These are phyloP conservation scores for Amphimallon solstitiale DNA, from an alignment of 2,888 invertebrate species.

Conservation along the genomic window DNA sequence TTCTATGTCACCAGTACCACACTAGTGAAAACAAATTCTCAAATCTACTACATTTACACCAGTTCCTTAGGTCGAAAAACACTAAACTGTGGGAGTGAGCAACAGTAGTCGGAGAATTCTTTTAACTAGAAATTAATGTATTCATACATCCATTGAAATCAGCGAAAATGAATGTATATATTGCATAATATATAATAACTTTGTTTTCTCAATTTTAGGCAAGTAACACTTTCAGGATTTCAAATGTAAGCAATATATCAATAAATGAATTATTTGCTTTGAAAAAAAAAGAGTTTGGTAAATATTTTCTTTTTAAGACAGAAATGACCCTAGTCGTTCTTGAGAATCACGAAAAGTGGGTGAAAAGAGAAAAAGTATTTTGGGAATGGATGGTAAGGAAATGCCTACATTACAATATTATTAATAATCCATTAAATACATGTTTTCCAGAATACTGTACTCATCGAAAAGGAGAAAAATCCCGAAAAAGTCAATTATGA, in stretches of 20 bases:
- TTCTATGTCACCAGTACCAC: too few species aligned
- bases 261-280: slow-evolving; percentile 44
- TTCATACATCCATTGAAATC: too few species aligned
- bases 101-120: too few species aligned
- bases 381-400: slow-evolving; percentile 54
- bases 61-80: too few species aligned
- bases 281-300: slow-evolving; percentile 40
- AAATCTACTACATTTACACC: too few species aligned
- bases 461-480: neutral
- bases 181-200: too few species aligned
- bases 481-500: neutral
- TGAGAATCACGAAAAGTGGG: slow-evolving; percentile 46
- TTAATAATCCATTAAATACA: neutral
- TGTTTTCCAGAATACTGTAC: neutral
- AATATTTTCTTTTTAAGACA: slow-evolving; percentile 44
- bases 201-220: slow-evolving; percentile 16
- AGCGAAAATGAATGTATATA: too few species aligned
- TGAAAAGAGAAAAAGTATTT: slow-evolving; percentile 44
- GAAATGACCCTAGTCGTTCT: slow-evolving; percentile 42
- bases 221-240: neutral
- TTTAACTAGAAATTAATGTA: too few species aligned
- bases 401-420: neutral
- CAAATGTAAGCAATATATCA: slow-evolving; percentile 41
- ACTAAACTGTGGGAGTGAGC: too few species aligned
- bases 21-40: too few species aligned